phyloP scores from a whole-genome alignment of 2,888 invertebrate genomes.

The Malachius bipustulatus region DNA sequence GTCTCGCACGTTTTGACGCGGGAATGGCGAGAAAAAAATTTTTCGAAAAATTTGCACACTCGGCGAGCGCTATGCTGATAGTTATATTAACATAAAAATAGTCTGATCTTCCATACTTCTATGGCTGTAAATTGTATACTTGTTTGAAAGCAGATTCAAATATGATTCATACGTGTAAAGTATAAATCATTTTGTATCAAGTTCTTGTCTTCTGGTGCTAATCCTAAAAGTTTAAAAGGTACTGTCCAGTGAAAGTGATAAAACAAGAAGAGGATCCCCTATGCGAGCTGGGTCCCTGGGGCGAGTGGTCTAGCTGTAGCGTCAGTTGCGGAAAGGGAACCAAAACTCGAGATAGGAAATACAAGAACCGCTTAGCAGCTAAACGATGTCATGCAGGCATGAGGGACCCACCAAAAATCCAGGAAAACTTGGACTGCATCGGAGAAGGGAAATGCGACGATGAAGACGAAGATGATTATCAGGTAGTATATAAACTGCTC shows the following conservation, averaged over 20 bases:
- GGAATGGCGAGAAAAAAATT: too few species aligned
- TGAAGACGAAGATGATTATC: constrained; percentile 21
- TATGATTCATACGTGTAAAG: too few species aligned
- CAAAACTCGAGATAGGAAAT: constrained; percentile 59
- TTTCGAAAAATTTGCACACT: too few species aligned
- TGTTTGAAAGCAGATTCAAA: too few species aligned
- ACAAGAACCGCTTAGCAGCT: constrained; percentile 47
- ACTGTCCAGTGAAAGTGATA: constrained; percentile 27
- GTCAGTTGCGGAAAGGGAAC: constrained; percentile 58
- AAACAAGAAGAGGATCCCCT: constrained; percentile 39
- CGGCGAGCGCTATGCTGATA: too few species aligned
- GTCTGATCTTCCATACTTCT: too few species aligned
- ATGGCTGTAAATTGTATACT: too few species aligned
- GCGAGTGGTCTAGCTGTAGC: constrained; percentile 67
- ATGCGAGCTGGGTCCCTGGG: constrained; percentile 65
- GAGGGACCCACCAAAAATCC: constrained; percentile 34
- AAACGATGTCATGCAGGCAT: constrained; percentile 49
- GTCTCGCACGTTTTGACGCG: too few species aligned
- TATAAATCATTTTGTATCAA: too few species aligned
- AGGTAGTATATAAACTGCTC: not conserved
- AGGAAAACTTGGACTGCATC: constrained; percentile 39
- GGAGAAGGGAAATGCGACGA: constrained; percentile 33
- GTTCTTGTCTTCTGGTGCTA: too few species aligned
- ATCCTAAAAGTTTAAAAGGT: too few species aligned
- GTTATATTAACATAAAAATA: too few species aligned